Conservation (phyloP, 2,888 invertebrate species). For the Oligia strigilis region DNA sequence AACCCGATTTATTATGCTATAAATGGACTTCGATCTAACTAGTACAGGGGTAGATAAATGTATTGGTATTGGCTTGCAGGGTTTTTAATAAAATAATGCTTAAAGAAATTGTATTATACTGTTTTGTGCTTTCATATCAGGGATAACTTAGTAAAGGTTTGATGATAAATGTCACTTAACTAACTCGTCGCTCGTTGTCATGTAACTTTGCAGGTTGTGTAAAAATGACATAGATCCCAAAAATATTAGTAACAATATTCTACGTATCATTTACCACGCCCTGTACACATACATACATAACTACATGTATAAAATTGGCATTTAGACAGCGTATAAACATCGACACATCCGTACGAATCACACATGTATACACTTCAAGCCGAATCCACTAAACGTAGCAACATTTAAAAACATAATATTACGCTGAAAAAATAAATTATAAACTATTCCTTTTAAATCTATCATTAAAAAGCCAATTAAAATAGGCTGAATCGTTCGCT, state of each 20-base stretch:
- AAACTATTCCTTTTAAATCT: constrained; percentile 69
- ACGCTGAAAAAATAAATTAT: constrained; percentile 66
- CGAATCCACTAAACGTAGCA: constrained; percentile 70
- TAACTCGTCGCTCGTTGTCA: too few relatives aligned
- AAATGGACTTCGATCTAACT: constrained; percentile 63
- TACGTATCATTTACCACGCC: constrained; percentile 72
- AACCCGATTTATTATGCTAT: constrained; percentile 58
- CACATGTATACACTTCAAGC: constrained; percentile 65
- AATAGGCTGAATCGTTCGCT: constrained; percentile 79
- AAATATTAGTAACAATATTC: not conserved
- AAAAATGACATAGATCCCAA: not conserved
- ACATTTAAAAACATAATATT: constrained; percentile 66
- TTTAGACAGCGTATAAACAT: constrained; percentile 70
- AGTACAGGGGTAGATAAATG: constrained; percentile 54
- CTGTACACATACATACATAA: constrained; percentile 77
- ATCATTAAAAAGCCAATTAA: constrained; percentile 76
- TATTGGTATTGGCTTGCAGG: constrained; percentile 15
- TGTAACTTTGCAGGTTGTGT: not conserved
- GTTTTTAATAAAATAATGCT: not conserved
- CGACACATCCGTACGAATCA: constrained; percentile 61
- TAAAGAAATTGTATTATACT: too few relatives aligned
- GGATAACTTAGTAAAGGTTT: not conserved
- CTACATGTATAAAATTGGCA: constrained; percentile 75
- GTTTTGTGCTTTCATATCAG: constrained; percentile 40
- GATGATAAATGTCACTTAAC: not conserved